phyloP scores from a whole-genome alignment of 23 tunicate species.

The Clavelina lepadiformis region DNA sequence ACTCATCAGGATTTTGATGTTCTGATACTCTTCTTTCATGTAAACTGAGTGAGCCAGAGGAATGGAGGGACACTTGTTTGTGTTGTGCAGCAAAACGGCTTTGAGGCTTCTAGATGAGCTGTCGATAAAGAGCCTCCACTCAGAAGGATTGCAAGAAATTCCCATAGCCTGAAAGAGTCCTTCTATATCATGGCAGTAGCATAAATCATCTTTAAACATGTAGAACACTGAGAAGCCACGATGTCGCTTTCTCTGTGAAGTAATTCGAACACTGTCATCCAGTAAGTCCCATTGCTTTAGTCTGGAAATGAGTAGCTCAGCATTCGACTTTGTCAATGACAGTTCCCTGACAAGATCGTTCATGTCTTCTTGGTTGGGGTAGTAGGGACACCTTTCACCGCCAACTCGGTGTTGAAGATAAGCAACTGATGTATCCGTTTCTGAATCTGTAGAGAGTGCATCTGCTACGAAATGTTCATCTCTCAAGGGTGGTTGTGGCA shows the following conservation, averaged over 20 bases:
- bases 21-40: conserved; percentile 32
- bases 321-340: conserved; percentile 32
- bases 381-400: conserved; percentile 29
- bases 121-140: conserved; percentile 32
- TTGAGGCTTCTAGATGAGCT: conserved; percentile 32
- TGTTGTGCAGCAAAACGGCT: conserved; percentile 39
- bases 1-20: conserved; percentile 20
- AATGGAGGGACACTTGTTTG: conserved; percentile 39
- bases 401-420: conserved; percentile 12
- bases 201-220: conserved; percentile 15
- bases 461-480: conserved; percentile 12
- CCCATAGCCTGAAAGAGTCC: conserved; percentile 29
- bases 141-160: conserved; percentile 27
- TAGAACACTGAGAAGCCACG: conserved; percentile 19
- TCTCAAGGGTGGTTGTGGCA: conserved; percentile 31
- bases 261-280: conserved; percentile 15
- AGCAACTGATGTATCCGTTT: conserved; percentile 19
- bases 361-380: conserved; percentile 36
- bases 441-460: conserved; percentile 20
- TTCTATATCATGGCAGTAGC: conserved; percentile 28
- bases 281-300: conserved; percentile 37
- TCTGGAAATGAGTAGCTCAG: too few species aligned
- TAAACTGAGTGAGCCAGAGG: conserved; percentile 28
- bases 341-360: conserved; percentile 22
- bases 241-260: conserved; percentile 39